phyloP scores from a whole-genome alignment of 2,797 vertebrate species.

The Anableps anableps region DNA sequence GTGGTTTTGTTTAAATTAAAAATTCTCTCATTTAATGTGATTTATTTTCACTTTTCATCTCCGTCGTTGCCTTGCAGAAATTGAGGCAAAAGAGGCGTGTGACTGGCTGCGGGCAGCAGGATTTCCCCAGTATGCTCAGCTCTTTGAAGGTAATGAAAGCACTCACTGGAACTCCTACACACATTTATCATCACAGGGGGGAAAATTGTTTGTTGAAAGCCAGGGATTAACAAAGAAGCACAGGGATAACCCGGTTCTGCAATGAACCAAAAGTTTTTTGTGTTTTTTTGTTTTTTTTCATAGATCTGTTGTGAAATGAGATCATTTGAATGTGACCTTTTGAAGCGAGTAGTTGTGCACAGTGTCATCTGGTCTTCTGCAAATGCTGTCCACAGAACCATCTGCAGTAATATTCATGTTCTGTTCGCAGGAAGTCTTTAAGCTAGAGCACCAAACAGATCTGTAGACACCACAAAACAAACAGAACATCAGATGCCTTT shows the following conservation, averaged over 20 bases:
- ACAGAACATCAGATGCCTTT: constrained; percentile 65
- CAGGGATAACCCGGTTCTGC: constrained; percentile 26
- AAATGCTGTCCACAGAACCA: constrained; percentile 46
- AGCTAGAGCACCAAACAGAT: constrained; percentile 39
- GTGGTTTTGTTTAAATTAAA: constrained; percentile 30
- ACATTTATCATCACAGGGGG: constrained; percentile 44
- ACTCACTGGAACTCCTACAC: constrained; percentile 43
- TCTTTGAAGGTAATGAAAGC: constrained; percentile 84
- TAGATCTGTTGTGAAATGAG: constrained; percentile 23
- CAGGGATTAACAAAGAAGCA: constrained; percentile 39
- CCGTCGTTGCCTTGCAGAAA: constrained; percentile 86
- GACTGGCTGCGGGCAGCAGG: constrained; percentile 98
- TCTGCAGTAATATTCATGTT: constrained; percentile 41
- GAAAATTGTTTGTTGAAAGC: constrained; percentile 37
- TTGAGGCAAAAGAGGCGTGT: constrained; percentile 96
- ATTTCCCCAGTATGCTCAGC: constrained; percentile 97
- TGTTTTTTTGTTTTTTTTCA: constrained; percentile 26
- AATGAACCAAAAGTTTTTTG: constrained; percentile 22
- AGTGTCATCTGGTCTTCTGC: constrained; percentile 40
- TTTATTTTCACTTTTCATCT: constrained; percentile 31
- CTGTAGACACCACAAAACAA: constrained; percentile 62
- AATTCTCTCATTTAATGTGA: constrained; percentile 9
- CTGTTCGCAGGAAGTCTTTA: constrained; percentile 49
- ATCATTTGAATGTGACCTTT: constrained; percentile 23
- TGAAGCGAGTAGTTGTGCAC: constrained; percentile 29